Percentiles rank a stretch among this genome's conserved stretches.
These are phyloP conservation scores for Hymenopus coronatus DNA, from an alignment of 2,888 invertebrate species.

Conservation along the genomic window DNA sequence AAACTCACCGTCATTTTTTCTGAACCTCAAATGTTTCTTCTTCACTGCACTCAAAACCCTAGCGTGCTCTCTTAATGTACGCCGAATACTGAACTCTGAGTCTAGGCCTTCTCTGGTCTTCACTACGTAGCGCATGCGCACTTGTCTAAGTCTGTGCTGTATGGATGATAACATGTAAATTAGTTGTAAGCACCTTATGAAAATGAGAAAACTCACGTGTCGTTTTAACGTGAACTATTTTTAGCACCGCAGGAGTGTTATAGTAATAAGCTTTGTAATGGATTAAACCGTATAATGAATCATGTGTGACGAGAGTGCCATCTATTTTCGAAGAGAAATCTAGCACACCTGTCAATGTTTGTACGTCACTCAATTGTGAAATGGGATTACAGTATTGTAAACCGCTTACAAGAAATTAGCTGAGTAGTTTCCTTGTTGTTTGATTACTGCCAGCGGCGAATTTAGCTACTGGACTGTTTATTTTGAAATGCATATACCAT, in stretches of 20 bases:
- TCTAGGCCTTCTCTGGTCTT: background rate
- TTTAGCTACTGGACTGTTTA: too few species aligned
- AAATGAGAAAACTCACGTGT: background rate
- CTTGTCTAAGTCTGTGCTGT: background rate
- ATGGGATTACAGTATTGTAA: too few species aligned
- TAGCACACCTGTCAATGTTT: background rate
- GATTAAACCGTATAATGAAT: background rate
- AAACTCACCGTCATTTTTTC: background rate
- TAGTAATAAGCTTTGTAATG: background rate
- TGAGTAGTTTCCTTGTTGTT: too few species aligned
- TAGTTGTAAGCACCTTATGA: background rate
- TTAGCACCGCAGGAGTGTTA: background rate
- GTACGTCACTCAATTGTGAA: background rate
- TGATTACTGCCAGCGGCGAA: too few species aligned
- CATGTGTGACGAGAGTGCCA: background rate
- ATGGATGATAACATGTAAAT: background rate
- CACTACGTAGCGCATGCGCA: background rate
- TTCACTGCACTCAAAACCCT: background rate
- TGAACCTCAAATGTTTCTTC: background rate
- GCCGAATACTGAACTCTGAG: background rate
- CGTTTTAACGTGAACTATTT: background rate
- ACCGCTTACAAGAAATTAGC: too few species aligned
- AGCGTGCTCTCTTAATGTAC: background rate
- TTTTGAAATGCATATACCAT: too few species aligned
- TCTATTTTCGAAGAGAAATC: background rate